A percentile compares a stretch with the other conserved stretches of the same genome.
phyloP scores from a whole-genome alignment of 1,140 invertebrate genomes.

The Theocolax elegans region DNA sequence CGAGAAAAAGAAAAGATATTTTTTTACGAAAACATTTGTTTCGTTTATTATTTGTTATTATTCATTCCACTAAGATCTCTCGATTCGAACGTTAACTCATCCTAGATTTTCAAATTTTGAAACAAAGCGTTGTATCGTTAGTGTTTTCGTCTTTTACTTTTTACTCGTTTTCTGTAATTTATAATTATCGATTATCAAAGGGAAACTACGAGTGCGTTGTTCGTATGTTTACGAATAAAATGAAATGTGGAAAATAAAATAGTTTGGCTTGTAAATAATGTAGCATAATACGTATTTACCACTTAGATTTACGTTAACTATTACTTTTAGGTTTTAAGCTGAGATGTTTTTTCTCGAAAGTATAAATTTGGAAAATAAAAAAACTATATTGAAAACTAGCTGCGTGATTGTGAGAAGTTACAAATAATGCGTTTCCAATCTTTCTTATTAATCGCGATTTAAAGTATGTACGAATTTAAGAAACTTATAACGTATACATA shows the following conservation, averaged over 20 bases:
- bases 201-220: no score
- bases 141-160: conserved; percentile 32
- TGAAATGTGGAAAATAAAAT: conserved; percentile 5
- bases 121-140: conserved; percentile 27
- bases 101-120: conserved; percentile 26
- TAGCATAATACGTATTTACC: conserved; percentile 56
- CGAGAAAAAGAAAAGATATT: conserved; percentile 11
- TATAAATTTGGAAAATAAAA: conserved; percentile 24
- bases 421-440: conserved; percentile 32
- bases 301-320: conserved; percentile 49
- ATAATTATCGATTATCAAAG: conserved; percentile 16
- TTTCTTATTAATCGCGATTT: conserved; percentile 38
- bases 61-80: conserved; percentile 40
- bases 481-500: conserved; percentile 49
- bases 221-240: no score
- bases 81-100: conserved; percentile 22
- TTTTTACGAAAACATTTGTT: conserved; percentile 24
- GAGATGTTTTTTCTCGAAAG: conserved; percentile 35
- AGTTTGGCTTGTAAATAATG: conserved; percentile 56
- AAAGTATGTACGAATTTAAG: conserved; percentile 34
- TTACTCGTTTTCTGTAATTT: conserved; percentile 36
- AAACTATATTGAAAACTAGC: conserved; percentile 17
- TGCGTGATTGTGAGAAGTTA: conserved; percentile 36
- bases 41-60: conserved; percentile 33
- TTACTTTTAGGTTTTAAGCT: conserved; percentile 26